Base-by-base conservation (phyloP, 2,888 invertebrate species). In the Orthosia cruda region DNA sequence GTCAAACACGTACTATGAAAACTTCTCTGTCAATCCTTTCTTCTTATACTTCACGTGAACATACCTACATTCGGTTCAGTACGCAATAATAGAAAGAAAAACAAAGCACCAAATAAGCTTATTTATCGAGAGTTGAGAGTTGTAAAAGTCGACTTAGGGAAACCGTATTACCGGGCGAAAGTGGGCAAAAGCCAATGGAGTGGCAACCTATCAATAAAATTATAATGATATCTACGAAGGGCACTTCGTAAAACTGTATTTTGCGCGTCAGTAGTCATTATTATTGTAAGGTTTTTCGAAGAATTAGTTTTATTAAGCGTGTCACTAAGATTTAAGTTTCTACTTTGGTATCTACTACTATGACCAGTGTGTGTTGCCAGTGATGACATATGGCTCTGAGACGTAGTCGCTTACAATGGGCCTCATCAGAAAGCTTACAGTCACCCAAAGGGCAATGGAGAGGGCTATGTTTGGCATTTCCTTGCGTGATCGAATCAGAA, bases 111-210 rank as follows among this genome's bases (percentile, higher is more conserved):
- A 40, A 67, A 80, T 76, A 79, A 70, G 81, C 77, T 70, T 81
- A 76, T 81, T 81, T 76, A 67, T 58, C 58, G 57, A 20, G 20
- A 73, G 64, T 65, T 81, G 64, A 40, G 55, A 76, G 64, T 79
- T 81, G 59, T 65, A 81, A 79, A 80, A 79, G 81, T 70, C 81
- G 70, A 65, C 79, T 79, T 76, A 76, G n/a, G 40, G 55, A 52
- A 61, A 50, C 54, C 63, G 50, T 54, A 20, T 63, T 57, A 54
- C 11, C 9, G 26, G 47, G 62, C 15, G 13, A 40, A 49, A 75
- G 13, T 45, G 32, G 47, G 32, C 3, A 16, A 23, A 55, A 81
- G 45, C 52, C 70, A 40, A 70, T 81, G 63, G 47, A 64, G 45
- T 70, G 55, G 47, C 18, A 50, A 70, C 47, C 77, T 52, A 65